A percentile compares a stretch with the other conserved stretches of the same genome.
Conservation (phyloP, 2,113 vertebrate species). For the Turdus rufiventris region DNA sequence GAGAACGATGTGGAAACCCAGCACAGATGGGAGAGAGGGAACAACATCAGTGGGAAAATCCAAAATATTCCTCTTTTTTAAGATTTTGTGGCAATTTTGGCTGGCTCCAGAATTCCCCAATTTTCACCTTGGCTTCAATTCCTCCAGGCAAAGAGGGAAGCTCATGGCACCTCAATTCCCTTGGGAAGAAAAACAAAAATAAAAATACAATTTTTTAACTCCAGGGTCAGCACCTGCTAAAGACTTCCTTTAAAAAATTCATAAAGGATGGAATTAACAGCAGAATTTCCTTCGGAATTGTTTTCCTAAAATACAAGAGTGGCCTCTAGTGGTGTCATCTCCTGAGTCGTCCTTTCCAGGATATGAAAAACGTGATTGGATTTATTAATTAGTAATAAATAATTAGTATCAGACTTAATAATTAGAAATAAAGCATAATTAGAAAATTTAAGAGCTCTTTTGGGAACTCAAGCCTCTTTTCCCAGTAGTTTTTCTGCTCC, state of each 20-base stretch:
- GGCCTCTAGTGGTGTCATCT: conserved; percentile 14
- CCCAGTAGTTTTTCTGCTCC: neutral
- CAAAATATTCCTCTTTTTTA: neutral
- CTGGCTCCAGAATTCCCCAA: neutral
- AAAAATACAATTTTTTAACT: neutral
- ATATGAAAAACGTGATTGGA: accelerated
- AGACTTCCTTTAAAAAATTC: neutral
- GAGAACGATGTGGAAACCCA: neutral
- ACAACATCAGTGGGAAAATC: accelerated
- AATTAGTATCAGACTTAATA: too few species aligned
- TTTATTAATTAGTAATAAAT: neutral
- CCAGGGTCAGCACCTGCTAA: neutral
- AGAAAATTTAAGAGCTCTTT: neutral
- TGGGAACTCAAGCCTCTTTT: neutral
- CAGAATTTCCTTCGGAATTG: accelerated
- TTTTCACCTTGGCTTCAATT: neutral
- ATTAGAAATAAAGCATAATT: neutral
- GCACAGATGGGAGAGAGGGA: neutral
- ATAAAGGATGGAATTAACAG: accelerated
- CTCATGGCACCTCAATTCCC: neutral
- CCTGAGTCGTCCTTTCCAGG: accelerated
- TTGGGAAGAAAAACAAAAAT: neutral
- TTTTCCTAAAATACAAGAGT: neutral
- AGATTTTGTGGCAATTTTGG: neutral
- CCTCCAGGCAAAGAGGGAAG: neutral